Evolutionary conservation across 35 echinoderm and acorn worm genomes (phyloP).

Genomic region (Heliocidaris tuberculata): DNA sequence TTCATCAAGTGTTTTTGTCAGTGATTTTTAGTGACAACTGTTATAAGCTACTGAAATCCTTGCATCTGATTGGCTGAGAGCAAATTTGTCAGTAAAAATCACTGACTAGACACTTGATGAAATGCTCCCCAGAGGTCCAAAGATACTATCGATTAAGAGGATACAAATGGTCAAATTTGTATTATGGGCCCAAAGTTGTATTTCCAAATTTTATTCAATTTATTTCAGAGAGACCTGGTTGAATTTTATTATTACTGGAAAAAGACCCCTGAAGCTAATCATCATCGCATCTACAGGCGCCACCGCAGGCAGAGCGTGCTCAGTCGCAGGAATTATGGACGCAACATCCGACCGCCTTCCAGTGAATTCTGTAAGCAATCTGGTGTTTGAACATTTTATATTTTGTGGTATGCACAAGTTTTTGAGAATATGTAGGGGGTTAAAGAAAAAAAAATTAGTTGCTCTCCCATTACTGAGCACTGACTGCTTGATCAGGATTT

Average conservation of each 20-base stretch:
- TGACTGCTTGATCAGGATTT: not conserved
- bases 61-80: no score
- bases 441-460: not conserved
- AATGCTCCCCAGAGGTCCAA: no score
- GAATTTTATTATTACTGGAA: slow-evolving; percentile 99
- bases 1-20: no score
- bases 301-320: slow-evolving; percentile 85
- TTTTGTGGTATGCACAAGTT: not conserved
- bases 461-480: not conserved
- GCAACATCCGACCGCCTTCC: slow-evolving; percentile 70
- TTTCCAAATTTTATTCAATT: not conserved
- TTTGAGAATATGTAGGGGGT: not conserved
- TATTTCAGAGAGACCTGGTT: slow-evolving; percentile 79
- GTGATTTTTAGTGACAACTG: no score
- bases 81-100: no score
- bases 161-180: no score
- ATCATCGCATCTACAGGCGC: slow-evolving; percentile 73
- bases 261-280: slow-evolving; percentile 86
- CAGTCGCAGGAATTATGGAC: slow-evolving; percentile 60
- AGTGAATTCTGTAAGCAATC: slow-evolving; percentile 90
- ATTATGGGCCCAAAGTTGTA: no score
- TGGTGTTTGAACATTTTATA: not conserved
- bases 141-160: no score
- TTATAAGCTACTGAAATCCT: no score
- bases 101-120: no score